Base-by-base conservation (phyloP, 2,888 invertebrate species). In the Acrobasis repandana region DNA sequence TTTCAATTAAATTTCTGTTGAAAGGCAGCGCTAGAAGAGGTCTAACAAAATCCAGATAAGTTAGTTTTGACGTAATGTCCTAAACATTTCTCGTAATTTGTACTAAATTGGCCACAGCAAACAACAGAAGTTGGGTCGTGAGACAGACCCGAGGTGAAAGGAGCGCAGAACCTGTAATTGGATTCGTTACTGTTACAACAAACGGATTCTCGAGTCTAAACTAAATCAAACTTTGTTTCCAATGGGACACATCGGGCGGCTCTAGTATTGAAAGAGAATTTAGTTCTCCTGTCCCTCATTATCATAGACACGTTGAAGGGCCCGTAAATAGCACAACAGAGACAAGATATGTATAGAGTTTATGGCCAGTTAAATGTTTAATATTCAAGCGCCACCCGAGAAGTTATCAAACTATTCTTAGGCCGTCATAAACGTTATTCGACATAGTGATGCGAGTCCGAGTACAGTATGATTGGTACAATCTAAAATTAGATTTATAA, bases 221-320 rank as follows among this genome's bases (percentile, higher is more conserved):
- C 88, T 87, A 84, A 88, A 90, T 89, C 85, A 88, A 90, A 90
- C 82, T 90, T 89, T 84, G 83, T 80, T 81, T 85, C 88, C 89
- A 75, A 67, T 73, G 88, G 85, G 88, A 85, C 74, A 73, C 67
- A 68, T 68, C 69, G 71, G 71, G 69, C 77, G 73, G 78, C 80
- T 77, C 79, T 79, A 77, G 72, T 79, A 81, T 82, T 77, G 78
- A 75, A 74, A 76, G 75, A 74, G 80, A 77, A 28, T 8, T 80
- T 79, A 75, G 70, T 75, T 74, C 77, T 71, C 79, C 76, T 82
- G 74, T 69, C 75, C 75, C 75, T 80, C 73, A 84, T 86, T 84
- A 82, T 76, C 77, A 76, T 79, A 75, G 72, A 67, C 68, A 69
- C 66, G 71, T 63, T 70, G 67, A 72, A 70, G 67, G 67, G 65